Evolutionary conservation across 2,888 invertebrate species (phyloP).

Genomic region (Dicycla oo): DNA sequence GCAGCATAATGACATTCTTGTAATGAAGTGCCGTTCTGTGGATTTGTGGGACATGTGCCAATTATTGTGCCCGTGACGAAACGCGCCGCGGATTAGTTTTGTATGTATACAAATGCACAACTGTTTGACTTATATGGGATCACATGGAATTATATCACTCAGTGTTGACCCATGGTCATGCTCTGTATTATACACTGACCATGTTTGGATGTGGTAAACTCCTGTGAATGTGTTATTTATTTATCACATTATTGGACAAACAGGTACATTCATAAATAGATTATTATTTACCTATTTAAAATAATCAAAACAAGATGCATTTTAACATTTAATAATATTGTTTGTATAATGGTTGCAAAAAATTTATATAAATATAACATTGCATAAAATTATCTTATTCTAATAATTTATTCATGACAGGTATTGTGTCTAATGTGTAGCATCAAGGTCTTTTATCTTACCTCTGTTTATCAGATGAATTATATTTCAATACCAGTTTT

Average conservation of each 20-base stretch:
- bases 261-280: slow-evolving; percentile 57
- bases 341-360: slow-evolving; percentile 10
- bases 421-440: slow-evolving; percentile 50
- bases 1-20: slow-evolving; percentile 89
- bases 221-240: slow-evolving; percentile 51
- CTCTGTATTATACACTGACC: slow-evolving; percentile 27
- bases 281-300: slow-evolving; percentile 43
- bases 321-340: slow-evolving; percentile 4
- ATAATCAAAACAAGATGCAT: slow-evolving; percentile 36
- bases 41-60: slow-evolving; percentile 89
- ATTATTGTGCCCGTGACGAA: slow-evolving; percentile 87
- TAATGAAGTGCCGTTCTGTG: slow-evolving; percentile 87
- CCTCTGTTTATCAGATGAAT: slow-evolving; percentile 24
- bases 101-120: slow-evolving; percentile 84
- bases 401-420: slow-evolving; percentile 59
- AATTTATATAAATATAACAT: slow-evolving; percentile 38
- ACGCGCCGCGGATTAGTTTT: slow-evolving; percentile 78
- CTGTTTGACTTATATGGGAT: slow-evolving; percentile 71
- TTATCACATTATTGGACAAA: slow-evolving; percentile 49
- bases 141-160: slow-evolving; percentile 64
- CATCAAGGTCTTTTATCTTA: slow-evolving; percentile 55
- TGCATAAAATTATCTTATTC: slow-evolving; percentile 40
- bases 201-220: slow-evolving; percentile 46
- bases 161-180: slow-evolving; percentile 39
- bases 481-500: background rate